Base-by-base conservation (phyloP, 2,888 invertebrate species). In the Cistogaster globosa region DNA sequence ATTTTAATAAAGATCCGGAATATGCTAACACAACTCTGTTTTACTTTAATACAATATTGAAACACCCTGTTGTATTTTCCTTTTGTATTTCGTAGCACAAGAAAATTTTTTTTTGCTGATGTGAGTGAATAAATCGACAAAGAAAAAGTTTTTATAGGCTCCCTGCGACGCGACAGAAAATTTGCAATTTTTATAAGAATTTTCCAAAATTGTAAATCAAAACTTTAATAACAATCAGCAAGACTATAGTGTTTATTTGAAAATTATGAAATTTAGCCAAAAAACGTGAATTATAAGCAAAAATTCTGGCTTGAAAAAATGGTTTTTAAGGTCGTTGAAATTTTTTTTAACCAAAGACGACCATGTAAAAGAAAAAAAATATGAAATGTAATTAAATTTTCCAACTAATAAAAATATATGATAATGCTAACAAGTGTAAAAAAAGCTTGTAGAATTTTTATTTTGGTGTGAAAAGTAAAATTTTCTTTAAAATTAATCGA, bases 121-220 rank as follows among this genome's bases (percentile, higher is more conserved):
- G 78, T 83, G 68, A 78, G 83, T 79, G 80, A 72, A 86, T 76
- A 65, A 80, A 87, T 87, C 81, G 87, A 87, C 86, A 87, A 85
- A 86, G 84, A 83, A 80, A 82, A 82, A 71, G 8, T 72, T 86
- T 86, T 87, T 84, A 79, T 86, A 75, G 67, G 82, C 85, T 85
- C 85, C 76, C 82, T 68, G 55, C 76, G 85, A 82, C 84, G 86
- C 83, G 83, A 87, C 76, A 78, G 78, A 87, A 87, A 87, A 79
- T 87, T 84, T 85, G 69, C n/a, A 80, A 79, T 83, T 85, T 87
- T 86, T 84, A 79, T 72, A 75, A 51, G 55, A 83, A 83, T 83
- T 79, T 75, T 55, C 68, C 60, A 60, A 83, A 68, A 72, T 79
- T 83, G 84, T 86, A 78, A 86, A 85, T 79, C 84, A 63, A 80